Evolutionary conservation across 2,113 vertebrate species (phyloP).

Genomic region (Ailurus styani): DNA sequence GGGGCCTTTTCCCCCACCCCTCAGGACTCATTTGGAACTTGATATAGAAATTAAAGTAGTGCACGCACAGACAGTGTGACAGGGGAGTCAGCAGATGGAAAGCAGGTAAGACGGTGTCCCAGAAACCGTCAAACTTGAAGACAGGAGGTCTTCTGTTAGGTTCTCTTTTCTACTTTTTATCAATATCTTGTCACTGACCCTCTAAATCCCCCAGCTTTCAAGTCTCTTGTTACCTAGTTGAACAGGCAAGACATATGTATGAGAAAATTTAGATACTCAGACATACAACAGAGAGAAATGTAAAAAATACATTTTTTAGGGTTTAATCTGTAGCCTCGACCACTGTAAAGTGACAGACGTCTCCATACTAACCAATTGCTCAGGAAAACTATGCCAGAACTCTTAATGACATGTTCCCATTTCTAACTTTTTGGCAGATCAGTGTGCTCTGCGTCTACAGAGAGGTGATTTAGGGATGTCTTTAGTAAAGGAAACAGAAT

Average conservation of each 20-base stretch:
- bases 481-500: not conserved
- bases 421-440: not conserved
- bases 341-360: not conserved
- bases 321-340: not conserved
- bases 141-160: not conserved
- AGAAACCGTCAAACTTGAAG: not conserved
- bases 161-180: not conserved
- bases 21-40: not conserved
- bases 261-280: not conserved
- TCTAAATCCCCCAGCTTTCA: not conserved
- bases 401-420: not conserved
- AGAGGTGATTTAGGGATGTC: not conserved
- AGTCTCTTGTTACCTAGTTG: not conserved
- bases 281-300: not conserved
- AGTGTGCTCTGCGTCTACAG: not conserved
- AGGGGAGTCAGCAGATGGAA: not conserved
- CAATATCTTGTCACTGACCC: not conserved
- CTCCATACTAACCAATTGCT: not conserved
- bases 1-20: rapidly evolving
- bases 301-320: not conserved
- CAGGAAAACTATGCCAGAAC: not conserved
- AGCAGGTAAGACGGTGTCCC: not conserved
- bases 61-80: not conserved
- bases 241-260: not conserved
- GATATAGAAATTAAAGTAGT: not conserved